Base-by-base conservation (phyloP, 2,888 invertebrate genomes). In the Rhodophaea formosa region DNA sequence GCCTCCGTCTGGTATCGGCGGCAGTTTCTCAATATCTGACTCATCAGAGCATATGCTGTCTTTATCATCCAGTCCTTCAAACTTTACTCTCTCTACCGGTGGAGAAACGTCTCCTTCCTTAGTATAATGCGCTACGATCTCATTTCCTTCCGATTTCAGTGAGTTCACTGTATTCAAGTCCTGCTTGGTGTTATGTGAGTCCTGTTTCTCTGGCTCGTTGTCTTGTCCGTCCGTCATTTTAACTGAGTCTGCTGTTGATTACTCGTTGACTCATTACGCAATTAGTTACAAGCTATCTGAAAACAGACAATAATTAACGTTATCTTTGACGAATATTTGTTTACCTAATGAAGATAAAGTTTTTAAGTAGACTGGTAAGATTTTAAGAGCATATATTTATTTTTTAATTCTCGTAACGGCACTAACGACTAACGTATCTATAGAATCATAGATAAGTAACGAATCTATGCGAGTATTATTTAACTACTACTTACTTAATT, bases 1-100 rank as follows among this genome's bases (percentile, higher is more conserved):
- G 0, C 96, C 97, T 0, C 96, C 96, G 68, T 97, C 96, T 0
- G 96, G 96, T 30, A 95, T 93, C 7, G 93, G 92, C 0, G 94
- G 93, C 49, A 93, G 83, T 83, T 90, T 69, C 7, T 53, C 60
- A 45, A 80, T 71, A 12, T 77, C 80, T 10, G 73, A 77, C 1
- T 84, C 83, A 16, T 87, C 85, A 1, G 89, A 89, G 57, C 80
- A 82, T 58, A 88, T 82, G 61, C 90, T 91, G 54, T 92, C 88
- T 10, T 80, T 79, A 60, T 88, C 88, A 65, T 86, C 85, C 49
- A 93, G 69, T 0, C 91, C 91, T 68, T 90, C 77, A 63, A 91
- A 90, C 65, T 88, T 92, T 0, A 89, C 89, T 53, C 85, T 76
- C 30, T 88, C 89, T 6, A 79, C 77, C 0, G 80, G 79, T 8